Evolutionary conservation across 2,113 vertebrate species (phyloP), one percentile per base, ranked within the genome.

Genomic region (Gallinago jamesoni): DNA sequence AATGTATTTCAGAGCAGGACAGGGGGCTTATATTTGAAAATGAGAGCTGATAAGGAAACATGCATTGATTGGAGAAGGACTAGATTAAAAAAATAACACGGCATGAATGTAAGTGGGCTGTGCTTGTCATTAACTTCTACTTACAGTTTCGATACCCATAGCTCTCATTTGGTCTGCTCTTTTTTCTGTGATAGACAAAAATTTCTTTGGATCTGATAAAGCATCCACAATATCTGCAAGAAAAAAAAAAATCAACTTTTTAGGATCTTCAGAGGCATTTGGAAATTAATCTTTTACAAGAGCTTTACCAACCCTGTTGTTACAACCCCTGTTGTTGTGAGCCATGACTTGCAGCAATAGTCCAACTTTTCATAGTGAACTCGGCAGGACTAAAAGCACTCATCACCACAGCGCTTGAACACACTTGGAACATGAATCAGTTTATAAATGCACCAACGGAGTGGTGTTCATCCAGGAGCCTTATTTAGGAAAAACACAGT

Each of bases 151-250:
- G 20, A 99, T 99, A 47, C 99, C 99, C 98, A 99, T 98, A 5
- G 99, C 99, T 97, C 99, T 99, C 99, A 99, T 99, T 98, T 99
- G 99, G 97, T 99, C 99, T 31, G 99, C 99, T 97, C 99, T 98
- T 97, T 99, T 99, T 96, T 99, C 99, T 41, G 99, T 99, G 94
- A 99, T 99, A 66, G 99, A 99, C 85, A 99, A 97, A 97, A 99
- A 99, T 97, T 99, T 99, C 98, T 99, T 99, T 96, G 99, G 99
- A 96, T 99, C 99, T 78, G 99, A 99, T 68, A 99, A 98, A 95
- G 99, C 99, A 93, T 99, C 99, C 94, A 99, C 99, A 35, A 99
- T 99, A 80, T 99, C 99, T 99, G 95, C 25, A 97, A 96, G 23
- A 90, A 89, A 74, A 86, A 53, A 47, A 27, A 3, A 41, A 73